Base-by-base conservation (phyloP, 1,140 invertebrate genomes). In the Rhagoletis zephyria region DNA sequence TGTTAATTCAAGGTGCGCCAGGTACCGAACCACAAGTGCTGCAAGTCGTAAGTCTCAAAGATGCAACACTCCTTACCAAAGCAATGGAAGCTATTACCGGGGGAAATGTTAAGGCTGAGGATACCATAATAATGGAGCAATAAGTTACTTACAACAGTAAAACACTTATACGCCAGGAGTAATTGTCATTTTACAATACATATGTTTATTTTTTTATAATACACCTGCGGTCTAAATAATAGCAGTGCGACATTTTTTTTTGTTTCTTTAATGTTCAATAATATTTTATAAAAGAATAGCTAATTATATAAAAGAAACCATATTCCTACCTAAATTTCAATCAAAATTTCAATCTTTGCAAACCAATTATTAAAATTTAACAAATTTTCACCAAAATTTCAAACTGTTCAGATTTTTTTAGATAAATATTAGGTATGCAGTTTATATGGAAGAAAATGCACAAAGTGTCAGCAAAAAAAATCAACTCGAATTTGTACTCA, bases 1-100 rank as follows among this genome's bases (percentile, higher is more conserved):
- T 97, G 94, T 96, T 96, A 93, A 96, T 97, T 92, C 94, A 96
- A 94, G 94, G 95, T 89, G 94, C 95, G 4, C 94, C 94, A 7
- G 95, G 95, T 61, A 94, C 94, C 60, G 96, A 96, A 89, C 95
- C 96, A 65, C 96, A 97, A 93, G 96, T 97, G 88, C 94, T 97
- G 88, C 96, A 97, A 93, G 96, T 97, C 88, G 95, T 97, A 89
- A 97, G 96, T 85, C 94, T 97, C 61, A 97, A 97, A 93, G 96
- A 97, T 92, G 96, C 96, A 87, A 96, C 96, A 85, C 95, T 95
- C 65, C 94, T 97, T 65, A 96, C 95, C 88, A 97, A 97, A 93
- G 96, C 96, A 70, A 96, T 96, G 95, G 95, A 95, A 89, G 94
- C 93, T 40, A 95, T 95, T 60, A 93, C 94, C 61, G 89, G 90